Base-by-base conservation (phyloP, 2,888 invertebrate genomes). In the Drosophila lacicola region DNA sequence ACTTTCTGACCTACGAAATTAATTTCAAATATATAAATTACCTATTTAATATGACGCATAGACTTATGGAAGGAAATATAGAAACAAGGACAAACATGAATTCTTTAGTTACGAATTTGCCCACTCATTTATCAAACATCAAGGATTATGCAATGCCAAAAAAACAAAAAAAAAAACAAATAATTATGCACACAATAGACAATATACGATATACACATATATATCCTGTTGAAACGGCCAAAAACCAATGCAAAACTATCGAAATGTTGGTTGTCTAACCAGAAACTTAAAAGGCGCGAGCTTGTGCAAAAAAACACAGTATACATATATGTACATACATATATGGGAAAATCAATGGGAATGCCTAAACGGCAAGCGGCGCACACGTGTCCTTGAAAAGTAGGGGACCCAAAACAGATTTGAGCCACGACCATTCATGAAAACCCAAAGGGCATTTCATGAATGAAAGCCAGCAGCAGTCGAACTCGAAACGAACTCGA, bases 291-390 rank as follows among this genome's bases (percentile, higher is more conserved):
- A 29, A 29, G 29, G 29, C 29, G 29, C 29, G 29, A 29, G 29
- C 29, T 29, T 29, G 29, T 29, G 8, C 34, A 55, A 54, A 50
- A 36, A 66, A 61, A 47, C 8, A 29, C 29, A n/a, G 9, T 5
- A 37, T 29, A 29, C 13, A 29, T 13, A 21, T 44, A 17, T 9
- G 17, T n/a, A n/a, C n/a, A 17, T 41, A 17, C 9, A 11, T 39
- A 41, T 3, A 14, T 62, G 50, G 49, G 70, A 83, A 83, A 83
- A 83, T 83, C 83, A 54, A 83, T 83, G 87, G 61, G 66, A 80
- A 82, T 79, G 87, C 86, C 69, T 51, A 53, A 65, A 9, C 63
- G 54, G 46, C 64, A 53, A 64, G 39, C 65, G 54, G 49, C 55
- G 49, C 55, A 37, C 55, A 68, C 55, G 70, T 44, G 88, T 70